Evolutionary conservation across 2,888 invertebrate genomes (phyloP), one percentile per base, ranked within the genome.

Genomic region (Euplagia quadripunctaria): DNA sequence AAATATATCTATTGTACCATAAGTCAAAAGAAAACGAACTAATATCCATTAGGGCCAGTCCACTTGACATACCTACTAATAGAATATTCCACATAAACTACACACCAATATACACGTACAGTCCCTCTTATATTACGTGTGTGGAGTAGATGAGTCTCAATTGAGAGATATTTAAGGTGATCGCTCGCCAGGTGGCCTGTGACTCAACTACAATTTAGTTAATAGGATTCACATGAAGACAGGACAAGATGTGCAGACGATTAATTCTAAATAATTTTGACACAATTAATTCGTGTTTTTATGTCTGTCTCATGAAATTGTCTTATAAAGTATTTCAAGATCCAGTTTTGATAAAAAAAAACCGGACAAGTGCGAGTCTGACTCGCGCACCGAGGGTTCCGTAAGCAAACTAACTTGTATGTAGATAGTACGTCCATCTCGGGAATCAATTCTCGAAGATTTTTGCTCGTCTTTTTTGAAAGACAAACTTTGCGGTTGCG

Each of bases 141-240:
- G 70, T 74, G n/a, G n/a, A 31, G 46, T 71, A 73, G 81, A 84
- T 84, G 85, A 75, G 80, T 58, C 77, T 76, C 88, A 88, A 88
- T 87, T 89, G 86, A 76, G 81, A 74, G 78, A 78, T 78, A 85
- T 83, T 85, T 81, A 86, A 89, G 92, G 91, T 92, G 92, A 89
- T 90, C 89, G 89, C 86, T 86, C 90, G 88, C 92, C 93, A 93
- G 93, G 93, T 93, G 93, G 91, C 89, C 88, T 77, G 83, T 93
- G 92, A 92, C 88, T 92, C 92, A 92, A 84, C 80, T 71, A 82
- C 91, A 89, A 91, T 93, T 92, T 90, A 88, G 87, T 90, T 91
- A 90, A 93, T 92, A 86, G 85, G 79, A 82, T 78, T 77, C 80
- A 79, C 85, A 79, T 73, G 82, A 74, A 81, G 74, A 80, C 72